A percentile compares a stretch with the other conserved stretches of the same genome.
Conservation (phyloP, 2,888 invertebrate species). For the Epinotia brunnichana region DNA sequence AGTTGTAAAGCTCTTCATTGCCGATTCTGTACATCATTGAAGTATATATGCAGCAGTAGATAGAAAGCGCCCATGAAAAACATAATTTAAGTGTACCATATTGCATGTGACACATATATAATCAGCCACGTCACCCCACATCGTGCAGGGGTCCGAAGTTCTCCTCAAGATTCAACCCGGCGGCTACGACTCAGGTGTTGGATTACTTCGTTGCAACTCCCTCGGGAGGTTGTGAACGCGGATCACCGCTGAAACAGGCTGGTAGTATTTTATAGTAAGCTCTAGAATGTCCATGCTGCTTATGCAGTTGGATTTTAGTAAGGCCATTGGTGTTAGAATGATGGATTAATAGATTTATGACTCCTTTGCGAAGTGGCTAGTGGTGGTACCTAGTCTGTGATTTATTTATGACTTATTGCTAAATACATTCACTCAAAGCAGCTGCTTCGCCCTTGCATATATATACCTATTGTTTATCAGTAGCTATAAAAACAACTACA, state of each 20-base stretch:
- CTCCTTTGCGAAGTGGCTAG: background rate
- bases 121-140: constrained; percentile 34
- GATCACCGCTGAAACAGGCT: constrained; percentile 44
- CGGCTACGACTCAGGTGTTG: constrained; percentile 56
- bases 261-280: constrained; percentile 42
- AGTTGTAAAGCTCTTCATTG: too few relatives aligned
- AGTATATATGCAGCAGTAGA: too few relatives aligned
- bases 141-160: constrained; percentile 42
- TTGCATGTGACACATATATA: constrained; percentile 26
- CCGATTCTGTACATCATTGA: too few relatives aligned
- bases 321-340: constrained; percentile 18
- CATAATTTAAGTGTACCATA: constrained; percentile 8
- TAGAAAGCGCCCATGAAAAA: background rate
- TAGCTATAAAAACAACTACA: background rate
- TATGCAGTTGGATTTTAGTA: constrained; percentile 26
- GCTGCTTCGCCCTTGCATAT: background rate
- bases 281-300: constrained; percentile 27
- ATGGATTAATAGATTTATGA: constrained; percentile 9
- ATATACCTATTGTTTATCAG: background rate
- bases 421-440: background rate
- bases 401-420: background rate
- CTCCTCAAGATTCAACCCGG: constrained; percentile 53
- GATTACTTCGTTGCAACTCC: constrained; percentile 54
- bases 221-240: constrained; percentile 49
- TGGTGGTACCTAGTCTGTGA: background rate